Base-by-base conservation (phyloP, 1,140 invertebrate species). In the Philotrypesis tridentata region DNA sequence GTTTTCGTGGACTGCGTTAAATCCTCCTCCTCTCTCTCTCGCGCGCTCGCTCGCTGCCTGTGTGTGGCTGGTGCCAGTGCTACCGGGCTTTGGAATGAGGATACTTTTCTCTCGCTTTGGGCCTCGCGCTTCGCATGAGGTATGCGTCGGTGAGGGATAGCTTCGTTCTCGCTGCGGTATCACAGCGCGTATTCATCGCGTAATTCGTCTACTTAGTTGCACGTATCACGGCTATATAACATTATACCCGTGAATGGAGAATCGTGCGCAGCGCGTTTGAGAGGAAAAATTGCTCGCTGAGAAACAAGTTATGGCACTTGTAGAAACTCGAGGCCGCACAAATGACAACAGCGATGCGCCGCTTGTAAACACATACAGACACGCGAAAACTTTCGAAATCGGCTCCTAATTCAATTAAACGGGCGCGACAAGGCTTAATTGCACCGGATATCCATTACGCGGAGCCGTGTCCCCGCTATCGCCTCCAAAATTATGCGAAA, bases 1-100 rank as follows among this genome's bases (percentile, higher is more conserved):
- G 79, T 80, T 80, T 80, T 74, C 79, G 60, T 74, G 71, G 40
- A 80, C 71, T 74, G 71, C 61, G 71, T 80, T 80, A 80, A 74
- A 80, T 80, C 71, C 74, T 77, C 29, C 33, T 33, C 37, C 31
- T 43, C 33, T 33, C 37, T 55, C 37, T 40, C 37, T 23, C 71
- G 23, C 71, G 67, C 8, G 29, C 70, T 23, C 29, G 3, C 5
- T 23, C 7, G 33, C 61, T 77, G 29, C 31, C 37, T 5, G 33
- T 9, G 12, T 31, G 23, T 70, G 5, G 23, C 25, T 48, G 17
- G 2, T 25, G 8, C 33, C 31, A 14, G 0, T n/a, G 74, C 74
- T 76, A 70, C 77, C 27, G 31, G 78, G 79, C 71, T 72, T 61
- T 23, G 0, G 60, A 72, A 79, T 79, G 29, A 72, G 48, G 5